Percentiles rank a stretch among this genome's conserved stretches.
Evolutionary conservation across 2,888 invertebrate species (phyloP).

Genomic region (Himalopsyche tibetana): DNA sequence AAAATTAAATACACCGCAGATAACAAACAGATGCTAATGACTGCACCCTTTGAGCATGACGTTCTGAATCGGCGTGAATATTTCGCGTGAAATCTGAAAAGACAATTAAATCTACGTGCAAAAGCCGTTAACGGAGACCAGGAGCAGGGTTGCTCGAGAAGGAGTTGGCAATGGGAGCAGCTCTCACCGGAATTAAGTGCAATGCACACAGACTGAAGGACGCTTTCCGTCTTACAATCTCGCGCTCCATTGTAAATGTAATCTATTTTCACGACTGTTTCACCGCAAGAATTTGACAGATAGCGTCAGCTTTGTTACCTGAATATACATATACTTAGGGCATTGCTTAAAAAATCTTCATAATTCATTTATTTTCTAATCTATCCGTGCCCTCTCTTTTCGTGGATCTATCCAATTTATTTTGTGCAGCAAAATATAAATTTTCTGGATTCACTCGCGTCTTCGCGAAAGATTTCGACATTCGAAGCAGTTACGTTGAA

Average conservation of each 20-base stretch:
- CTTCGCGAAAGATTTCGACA: too few species aligned
- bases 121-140: slow-evolving; percentile 22
- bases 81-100: slow-evolving; percentile 1
- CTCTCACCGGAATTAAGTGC: slow-evolving; percentile 65
- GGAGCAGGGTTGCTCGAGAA: neutral
- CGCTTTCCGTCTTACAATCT: slow-evolving; percentile 35
- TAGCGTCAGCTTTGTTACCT: neutral
- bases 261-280: slow-evolving; percentile 47
- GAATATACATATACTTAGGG: too few species aligned
- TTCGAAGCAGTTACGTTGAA: too few species aligned
- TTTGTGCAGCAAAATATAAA: too few species aligned
- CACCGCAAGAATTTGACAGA: neutral
- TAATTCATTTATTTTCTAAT: too few species aligned
- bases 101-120: slow-evolving; percentile 39
- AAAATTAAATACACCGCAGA: too few species aligned
- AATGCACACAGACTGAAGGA: slow-evolving; percentile 65
- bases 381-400: too few species aligned
- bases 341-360: too few species aligned
- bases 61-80: slow-evolving; percentile 1
- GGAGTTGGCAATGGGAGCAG: neutral
- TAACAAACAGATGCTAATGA: too few species aligned
- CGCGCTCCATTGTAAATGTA: slow-evolving; percentile 51
- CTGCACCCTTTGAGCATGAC: neutral
- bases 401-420: too few species aligned
- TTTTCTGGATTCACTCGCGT: too few species aligned